These are phyloP conservation scores for Pachypanchax playfairii DNA, from an alignment of 2,113 vertebrate species.

Conservation along the genomic window DNA sequence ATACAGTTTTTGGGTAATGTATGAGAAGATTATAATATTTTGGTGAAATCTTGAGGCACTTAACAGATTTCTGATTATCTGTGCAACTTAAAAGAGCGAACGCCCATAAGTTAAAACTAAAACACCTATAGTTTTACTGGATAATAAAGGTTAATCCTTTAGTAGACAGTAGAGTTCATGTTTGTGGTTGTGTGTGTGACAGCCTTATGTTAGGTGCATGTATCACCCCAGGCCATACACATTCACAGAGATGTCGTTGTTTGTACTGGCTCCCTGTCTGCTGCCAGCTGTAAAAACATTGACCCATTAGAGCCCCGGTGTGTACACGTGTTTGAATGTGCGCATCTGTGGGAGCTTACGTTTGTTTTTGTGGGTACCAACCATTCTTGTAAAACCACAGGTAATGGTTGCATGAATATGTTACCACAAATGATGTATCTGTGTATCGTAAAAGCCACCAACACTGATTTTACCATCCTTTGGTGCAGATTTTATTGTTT, in stretches of 20 bases:
- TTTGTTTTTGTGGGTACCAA: conserved; percentile 28
- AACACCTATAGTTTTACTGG: conserved; percentile 24
- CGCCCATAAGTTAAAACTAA: conserved; percentile 17
- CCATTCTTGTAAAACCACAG: conserved; percentile 49
- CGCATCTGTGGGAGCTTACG: conserved; percentile 39
- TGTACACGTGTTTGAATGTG: conserved; percentile 47
- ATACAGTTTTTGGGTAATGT: conserved; percentile 52
- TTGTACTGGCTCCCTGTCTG: conserved; percentile 56
- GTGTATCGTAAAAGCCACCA: conserved; percentile 10
- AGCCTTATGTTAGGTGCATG: conserved; percentile 14
- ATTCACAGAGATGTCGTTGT: conserved; percentile 47
- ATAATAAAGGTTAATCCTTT: conserved; percentile 52
- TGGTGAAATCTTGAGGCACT: neutral
- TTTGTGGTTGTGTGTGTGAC: conserved; percentile 27
- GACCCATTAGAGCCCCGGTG: conserved; percentile 30
- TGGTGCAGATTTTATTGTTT: neutral
- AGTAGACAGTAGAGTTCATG: conserved; percentile 26
- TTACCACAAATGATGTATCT: conserved; percentile 14
- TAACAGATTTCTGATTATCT: neutral
- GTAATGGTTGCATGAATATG: conserved; percentile 45
- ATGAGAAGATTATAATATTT: conserved; percentile 40
- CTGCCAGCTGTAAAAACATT: conserved; percentile 73
- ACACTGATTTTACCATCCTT: neutral
- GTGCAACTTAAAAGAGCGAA: too few relatives aligned
- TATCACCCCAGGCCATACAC: conserved; percentile 19